Conservation (phyloP, 2,113 vertebrate species). For the Siniperca knerii region DNA sequence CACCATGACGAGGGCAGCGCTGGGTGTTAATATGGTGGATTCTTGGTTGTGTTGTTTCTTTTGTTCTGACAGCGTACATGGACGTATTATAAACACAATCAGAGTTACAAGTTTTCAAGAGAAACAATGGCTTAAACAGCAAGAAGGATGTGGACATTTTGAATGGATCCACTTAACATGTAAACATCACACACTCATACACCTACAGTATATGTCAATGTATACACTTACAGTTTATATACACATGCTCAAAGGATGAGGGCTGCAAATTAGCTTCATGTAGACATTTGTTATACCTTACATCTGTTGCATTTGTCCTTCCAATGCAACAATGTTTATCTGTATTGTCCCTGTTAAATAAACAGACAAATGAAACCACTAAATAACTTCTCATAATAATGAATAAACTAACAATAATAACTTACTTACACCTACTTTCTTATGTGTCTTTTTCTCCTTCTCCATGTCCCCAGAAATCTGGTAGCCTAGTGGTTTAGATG, state of each 20-base stretch:
- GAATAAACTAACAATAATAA: not conserved
- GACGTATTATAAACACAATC: not conserved
- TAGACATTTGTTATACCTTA: not conserved
- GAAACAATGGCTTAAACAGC: not conserved
- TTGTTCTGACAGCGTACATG: not conserved
- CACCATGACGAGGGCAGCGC: slow-evolving; percentile 26
- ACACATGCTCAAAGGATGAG: no score
- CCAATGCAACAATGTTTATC: not conserved
- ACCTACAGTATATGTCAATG: not conserved
- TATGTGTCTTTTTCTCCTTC: not conserved
- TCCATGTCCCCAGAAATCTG: not conserved
- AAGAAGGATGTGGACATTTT: not conserved
- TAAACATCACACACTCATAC: no score
- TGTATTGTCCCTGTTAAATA: not conserved
- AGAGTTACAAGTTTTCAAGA: not conserved
- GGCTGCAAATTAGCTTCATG: not conserved
- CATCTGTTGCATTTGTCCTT: not conserved
- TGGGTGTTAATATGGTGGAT: slow-evolving; percentile 13
- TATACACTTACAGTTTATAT: no score
- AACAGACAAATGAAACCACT: not conserved
- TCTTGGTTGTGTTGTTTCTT: not conserved
- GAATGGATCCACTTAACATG: not conserved
- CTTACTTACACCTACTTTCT: not conserved
- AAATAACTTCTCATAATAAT: not conserved
- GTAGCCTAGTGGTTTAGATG: no score